Conservation (phyloP, 2,113 vertebrate species). For the Loxodonta africana region DNA sequence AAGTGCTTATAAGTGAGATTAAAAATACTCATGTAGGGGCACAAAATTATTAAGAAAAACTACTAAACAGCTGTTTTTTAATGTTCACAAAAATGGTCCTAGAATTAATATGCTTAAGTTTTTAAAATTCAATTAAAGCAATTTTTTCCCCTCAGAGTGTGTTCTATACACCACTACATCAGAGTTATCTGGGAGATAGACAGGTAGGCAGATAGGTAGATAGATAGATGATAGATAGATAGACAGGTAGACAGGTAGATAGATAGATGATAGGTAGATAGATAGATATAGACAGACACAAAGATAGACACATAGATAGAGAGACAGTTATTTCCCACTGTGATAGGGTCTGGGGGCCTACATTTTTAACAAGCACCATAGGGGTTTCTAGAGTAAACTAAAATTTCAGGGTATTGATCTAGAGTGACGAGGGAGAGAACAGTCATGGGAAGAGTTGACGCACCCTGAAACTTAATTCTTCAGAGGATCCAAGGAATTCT, state of each 20-base stretch:
- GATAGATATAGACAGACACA: not conserved
- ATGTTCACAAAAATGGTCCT: not conserved
- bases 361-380: not conserved
- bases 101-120: not conserved
- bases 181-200: not conserved
- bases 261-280: not conserved
- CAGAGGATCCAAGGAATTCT: not conserved
- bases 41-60: constrained; percentile 15
- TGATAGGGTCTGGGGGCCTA: not conserved
- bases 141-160: not conserved
- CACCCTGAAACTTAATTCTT: not conserved
- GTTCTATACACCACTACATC: not conserved
- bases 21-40: not conserved
- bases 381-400: not conserved
- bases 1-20: not conserved
- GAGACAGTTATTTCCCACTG: not conserved
- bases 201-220: not conserved
- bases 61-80: not conserved
- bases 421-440: not conserved
- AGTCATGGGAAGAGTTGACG: accelerated
- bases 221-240: not conserved
- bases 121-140: not conserved
- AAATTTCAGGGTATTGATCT: not conserved
- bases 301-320: not conserved
- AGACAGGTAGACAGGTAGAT: too few species aligned